Conservation (phyloP, 2,113 vertebrate species). For the Todiramphus chloris region DNA sequence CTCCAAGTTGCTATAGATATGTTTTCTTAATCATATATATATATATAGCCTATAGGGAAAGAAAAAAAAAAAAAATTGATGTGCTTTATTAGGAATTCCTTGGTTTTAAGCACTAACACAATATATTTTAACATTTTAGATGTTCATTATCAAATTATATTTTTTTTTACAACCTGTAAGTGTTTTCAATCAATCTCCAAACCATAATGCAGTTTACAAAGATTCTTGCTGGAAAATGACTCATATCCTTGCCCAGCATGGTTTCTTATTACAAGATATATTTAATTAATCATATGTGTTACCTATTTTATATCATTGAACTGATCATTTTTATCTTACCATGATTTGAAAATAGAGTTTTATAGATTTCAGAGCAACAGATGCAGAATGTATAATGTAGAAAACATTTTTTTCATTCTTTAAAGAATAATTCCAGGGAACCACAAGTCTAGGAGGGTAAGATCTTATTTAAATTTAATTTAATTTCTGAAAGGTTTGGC, state of each 20-base stretch:
- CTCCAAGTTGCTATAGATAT: background rate
- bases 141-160: background rate
- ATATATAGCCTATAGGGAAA: background rate
- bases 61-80: background rate
- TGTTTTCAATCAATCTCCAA: background rate
- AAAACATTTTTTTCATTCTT: background rate
- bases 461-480: conserved; percentile 64
- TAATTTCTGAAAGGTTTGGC: conserved; percentile 54
- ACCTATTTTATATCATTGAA: background rate
- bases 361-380: background rate
- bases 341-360: background rate
- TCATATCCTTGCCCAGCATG: background rate
- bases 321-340: background rate
- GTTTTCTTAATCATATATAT: background rate
- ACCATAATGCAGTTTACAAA: background rate
- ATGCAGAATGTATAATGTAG: background rate
- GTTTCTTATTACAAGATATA: background rate
- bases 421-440: background rate
- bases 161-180: background rate
- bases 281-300: conserved; percentile 31
- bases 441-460: background rate
- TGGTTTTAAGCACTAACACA: background rate
- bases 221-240: background rate
- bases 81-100: background rate
- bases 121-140: background rate